Base-by-base conservation (phyloP, 2,113 vertebrate species). In the Phyllostomus hastatus region DNA sequence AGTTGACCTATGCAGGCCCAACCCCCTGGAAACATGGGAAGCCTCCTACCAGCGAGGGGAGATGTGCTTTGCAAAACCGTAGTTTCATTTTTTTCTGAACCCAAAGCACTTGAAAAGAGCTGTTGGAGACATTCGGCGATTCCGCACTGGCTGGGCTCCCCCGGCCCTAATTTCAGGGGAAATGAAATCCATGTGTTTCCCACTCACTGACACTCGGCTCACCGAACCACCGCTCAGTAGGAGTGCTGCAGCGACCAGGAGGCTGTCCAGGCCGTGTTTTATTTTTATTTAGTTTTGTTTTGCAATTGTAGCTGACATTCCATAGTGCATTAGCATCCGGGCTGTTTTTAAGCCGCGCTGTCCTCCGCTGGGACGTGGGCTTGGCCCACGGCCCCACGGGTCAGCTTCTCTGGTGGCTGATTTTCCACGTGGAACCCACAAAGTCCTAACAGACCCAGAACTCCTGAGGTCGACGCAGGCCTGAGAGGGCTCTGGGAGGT, bases 111-210 rank as follows among this genome's bases (percentile, higher is more conserved):
- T 90, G 92, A 67, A n/a, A 84, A 95, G 86, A 94, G 75, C 10
- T 41, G 28, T 38, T 72, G 73, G 94, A 97, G 95, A 95, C 64
- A 61, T 88, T 93, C 87, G 87, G 66, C 90, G 61, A 43, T 90
- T 81, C 88, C 84, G 92, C 66, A 80, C 83, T 94, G 95, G 95
- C 92, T 83, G 84, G 88, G 52, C 67, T 96, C 94, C 54, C 66
- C 91, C 90, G 46, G n/a, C 52, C 94, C 82, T 92, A 92, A 97
- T 96, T 96, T 96, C 95, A 95, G 91, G 96, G 97, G 94, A 95
- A 96, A 97, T 97, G 91, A 96, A 95, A 88, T 85, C 66, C 97
- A 96, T 91, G 92, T 97, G 97, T 94, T 96, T 95, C 84, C 92
- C 90, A 76, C 80, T 93, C 94, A 91, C 80, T 88, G 54, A 86